Evolutionary conservation across 2,888 invertebrate species (phyloP).

Genomic region (Thymelicus lineola): DNA sequence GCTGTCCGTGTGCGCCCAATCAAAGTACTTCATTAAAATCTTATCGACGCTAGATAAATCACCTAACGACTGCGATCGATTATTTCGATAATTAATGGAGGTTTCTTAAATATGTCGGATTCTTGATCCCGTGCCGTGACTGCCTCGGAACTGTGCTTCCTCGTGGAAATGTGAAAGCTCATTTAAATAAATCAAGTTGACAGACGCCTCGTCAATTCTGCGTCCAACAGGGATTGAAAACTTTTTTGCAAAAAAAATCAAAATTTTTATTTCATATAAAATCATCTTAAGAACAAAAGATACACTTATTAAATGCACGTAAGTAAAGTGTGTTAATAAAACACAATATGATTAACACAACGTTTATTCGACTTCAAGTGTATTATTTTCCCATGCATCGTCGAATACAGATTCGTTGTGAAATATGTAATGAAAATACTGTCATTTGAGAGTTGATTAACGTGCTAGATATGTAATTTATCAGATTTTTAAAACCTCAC

Average conservation of each 20-base stretch:
- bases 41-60: slow-evolving; percentile 85
- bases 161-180: slow-evolving; percentile 49
- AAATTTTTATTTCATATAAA: too few relatives aligned
- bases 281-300: too few relatives aligned
- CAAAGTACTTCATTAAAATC: slow-evolving; percentile 85
- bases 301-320: too few relatives aligned
- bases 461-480: not conserved
- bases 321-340: too few relatives aligned
- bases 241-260: not conserved
- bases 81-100: slow-evolving; percentile 83
- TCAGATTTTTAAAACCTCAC: slow-evolving; percentile 15
- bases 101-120: slow-evolving; percentile 78
- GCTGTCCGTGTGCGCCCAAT: slow-evolving; percentile 80
- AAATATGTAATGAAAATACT: slow-evolving; percentile 5
- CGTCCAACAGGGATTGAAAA: not conserved
- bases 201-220: not conserved
- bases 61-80: slow-evolving; percentile 83
- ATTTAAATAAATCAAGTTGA: slow-evolving; percentile 26
- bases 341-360: not conserved
- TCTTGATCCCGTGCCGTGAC: slow-evolving; percentile 62
- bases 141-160: slow-evolving; percentile 46
- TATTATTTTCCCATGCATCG: not conserved
- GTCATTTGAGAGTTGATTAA: slow-evolving; percentile 6
- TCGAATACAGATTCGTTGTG: not conserved
- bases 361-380: not conserved